These are phyloP conservation scores for Diaphora mendica DNA, from an alignment of 2,888 invertebrate species.

Conservation along the genomic window DNA sequence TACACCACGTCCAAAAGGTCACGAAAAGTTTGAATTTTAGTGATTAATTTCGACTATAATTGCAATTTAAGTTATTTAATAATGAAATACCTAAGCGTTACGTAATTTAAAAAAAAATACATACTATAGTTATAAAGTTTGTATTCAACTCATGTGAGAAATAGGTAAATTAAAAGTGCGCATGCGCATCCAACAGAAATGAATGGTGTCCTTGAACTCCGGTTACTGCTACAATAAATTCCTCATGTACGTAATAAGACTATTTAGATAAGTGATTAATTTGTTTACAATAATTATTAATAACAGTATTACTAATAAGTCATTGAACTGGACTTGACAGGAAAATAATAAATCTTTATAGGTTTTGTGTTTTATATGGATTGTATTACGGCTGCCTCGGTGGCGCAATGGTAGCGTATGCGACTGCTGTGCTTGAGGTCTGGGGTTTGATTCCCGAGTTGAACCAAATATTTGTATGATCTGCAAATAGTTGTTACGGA, in stretches of 20 bases:
- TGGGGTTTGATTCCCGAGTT: too few species aligned
- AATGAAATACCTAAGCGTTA: not conserved
- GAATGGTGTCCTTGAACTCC: constrained; percentile 5
- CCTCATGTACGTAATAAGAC: not conserved
- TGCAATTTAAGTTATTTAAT: not conserved
- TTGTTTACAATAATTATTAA: not conserved
- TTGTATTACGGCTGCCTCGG: not conserved
- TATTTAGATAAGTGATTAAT: constrained; percentile 6
- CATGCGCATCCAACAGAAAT: not conserved
- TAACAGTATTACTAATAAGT: constrained; percentile 3
- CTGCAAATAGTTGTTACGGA: too few species aligned
- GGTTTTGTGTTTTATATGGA: not conserved
- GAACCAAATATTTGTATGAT: too few species aligned
- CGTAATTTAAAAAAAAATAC: not conserved
- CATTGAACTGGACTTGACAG: constrained; percentile 10
- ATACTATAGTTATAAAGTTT: not conserved
- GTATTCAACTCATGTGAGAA: not conserved
- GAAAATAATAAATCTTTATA: constrained; percentile 4
- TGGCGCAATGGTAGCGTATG: too few species aligned
- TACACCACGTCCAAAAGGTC: too few species aligned
- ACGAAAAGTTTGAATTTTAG: not conserved
- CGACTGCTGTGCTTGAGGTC: too few species aligned
- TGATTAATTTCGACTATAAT: not conserved
- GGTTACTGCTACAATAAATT: not conserved
- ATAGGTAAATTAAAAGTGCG: not conserved